Base-by-base conservation (phyloP, 2,113 vertebrate species). In the Rhipidura dahli region DNA sequence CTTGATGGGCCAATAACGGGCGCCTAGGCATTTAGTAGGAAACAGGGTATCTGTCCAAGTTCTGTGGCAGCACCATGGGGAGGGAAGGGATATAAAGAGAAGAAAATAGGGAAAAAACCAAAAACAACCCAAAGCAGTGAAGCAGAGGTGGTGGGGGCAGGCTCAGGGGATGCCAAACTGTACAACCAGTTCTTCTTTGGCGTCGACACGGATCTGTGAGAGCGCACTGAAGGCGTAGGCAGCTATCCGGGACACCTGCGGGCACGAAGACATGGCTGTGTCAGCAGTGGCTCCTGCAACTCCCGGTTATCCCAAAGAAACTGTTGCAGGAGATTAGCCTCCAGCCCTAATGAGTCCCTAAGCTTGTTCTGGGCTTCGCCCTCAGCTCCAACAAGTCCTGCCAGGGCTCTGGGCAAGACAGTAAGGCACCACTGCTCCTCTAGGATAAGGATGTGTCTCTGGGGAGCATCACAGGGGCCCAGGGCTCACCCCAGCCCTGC, bases 171-270 rank as follows among this genome's bases (percentile, higher is more conserved):
- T 99, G 91, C 99, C 99, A 97, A 99, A 99, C 98, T 99, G 99
- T 96, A 99, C 99, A 96, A 99, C 99, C 93, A 99, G 98, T 85
- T 99, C 99, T 97, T 99, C 99, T 98, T 99, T 99, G 88, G 99
- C 98, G 18, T 99, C 98, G 92, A 99, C 99, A 84, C 98, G 99
- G 97, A 99, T 99, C 98, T 99, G 99, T 91, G 99, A 99, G 97
- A 99, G 99, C 80, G 99, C 99, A 96, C 99, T 99, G 98, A 98
- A 99, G 97, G 99, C 99, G 4, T 99, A 99, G 33, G 99, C 99
- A 65, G 99, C 99, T 97, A 99, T 99, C 98, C 99, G 99, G 93
- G 98, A 99, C 88, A 99, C 98, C 99, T 99, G 98, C 1, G n/a
- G 78, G 47, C 61, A 83, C 1, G 0, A 83, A 56, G 80, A 57